Evolutionary conservation across 1,140 invertebrate species (phyloP).

Genomic region (Leguminivora glycinivorella): DNA sequence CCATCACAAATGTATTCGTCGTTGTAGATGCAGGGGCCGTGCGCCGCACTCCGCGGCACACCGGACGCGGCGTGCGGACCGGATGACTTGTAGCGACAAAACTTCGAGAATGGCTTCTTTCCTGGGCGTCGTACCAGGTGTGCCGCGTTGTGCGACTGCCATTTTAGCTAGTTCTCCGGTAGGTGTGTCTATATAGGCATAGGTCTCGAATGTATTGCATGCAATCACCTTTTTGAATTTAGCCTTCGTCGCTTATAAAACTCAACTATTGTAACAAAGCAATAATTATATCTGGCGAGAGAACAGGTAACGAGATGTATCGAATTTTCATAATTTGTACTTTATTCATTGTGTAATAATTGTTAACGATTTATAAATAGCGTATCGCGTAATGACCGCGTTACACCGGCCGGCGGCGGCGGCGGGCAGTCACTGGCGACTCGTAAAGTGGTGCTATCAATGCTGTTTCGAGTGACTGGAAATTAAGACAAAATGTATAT

Average conservation of each 20-base stretch:
- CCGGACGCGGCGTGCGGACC: neutral
- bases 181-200: slow-evolving; percentile 8
- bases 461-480: slow-evolving; percentile 62
- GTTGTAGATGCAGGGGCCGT: slow-evolving; percentile 8
- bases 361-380: slow-evolving; percentile 38
- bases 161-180: slow-evolving; percentile 2
- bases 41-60: neutral
- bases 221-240: slow-evolving; percentile 17
- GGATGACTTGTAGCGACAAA: neutral
- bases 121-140: neutral
- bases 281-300: slow-evolving; percentile 46
- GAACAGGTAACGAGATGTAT: slow-evolving; percentile 34
- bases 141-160: neutral
- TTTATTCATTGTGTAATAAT: slow-evolving; percentile 49
- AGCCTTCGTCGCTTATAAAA: slow-evolving; percentile 21
- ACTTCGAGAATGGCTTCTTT: neutral
- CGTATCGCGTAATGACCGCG: neutral
- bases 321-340: slow-evolving; percentile 44
- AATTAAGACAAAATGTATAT: slow-evolving; percentile 63
- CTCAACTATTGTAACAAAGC: slow-evolving; percentile 46
- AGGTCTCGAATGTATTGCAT: slow-evolving; percentile 22
- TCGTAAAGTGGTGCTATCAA: slow-evolving; percentile 73
- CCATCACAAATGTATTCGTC: slow-evolving; percentile 20
- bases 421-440: slow-evolving; percentile 55
- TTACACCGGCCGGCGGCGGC: slow-evolving; percentile 9